Base-by-base conservation (phyloP, 37 sponge, comb jelly and placozoan genomes). In the Chondrosia reniformis region DNA sequence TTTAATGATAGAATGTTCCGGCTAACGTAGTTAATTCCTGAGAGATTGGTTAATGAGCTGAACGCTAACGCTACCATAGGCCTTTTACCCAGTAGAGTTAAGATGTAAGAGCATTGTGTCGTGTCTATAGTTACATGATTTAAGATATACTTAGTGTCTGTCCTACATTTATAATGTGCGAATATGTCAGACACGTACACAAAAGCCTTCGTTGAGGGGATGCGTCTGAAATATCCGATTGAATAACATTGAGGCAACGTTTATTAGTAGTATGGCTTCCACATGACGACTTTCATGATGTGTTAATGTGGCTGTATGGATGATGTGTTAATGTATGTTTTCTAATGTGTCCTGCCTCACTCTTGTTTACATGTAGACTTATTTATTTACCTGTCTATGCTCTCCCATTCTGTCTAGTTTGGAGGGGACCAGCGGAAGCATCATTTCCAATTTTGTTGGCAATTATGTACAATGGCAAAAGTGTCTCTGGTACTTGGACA, bases 291-390 rank as follows among this genome's bases (percentile, higher is more conserved):
- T 49, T 49, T 49, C 15, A 19, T 49, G 54, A 49, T 19, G 17
- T 49, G 54, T 12, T 19, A 17, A 17, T 49, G 54, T 17, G 54
- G 54, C 54, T 49, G 17, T 49, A 12, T 49, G 17, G 54, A 49
- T 19, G 54, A 12, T 49, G 54, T 19, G 17, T 12, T 49, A 49
- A 12, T n/a, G n/a, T n/a, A n/a, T n/a, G n/a, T n/a, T n/a, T n/a
- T 17, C 58, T 81, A 44, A 83, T 85, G 46, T 78, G 31, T 44
- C 65, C 77, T 19, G 80, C 82, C 83, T 52, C 57, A 17, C 15
- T 49, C 15, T 49, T 10, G 10, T 10, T 15, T 49, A 49, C 15
- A 15, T 49, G 52, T 49, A 15, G 10, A 49, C 52, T 15, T 49
- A 49, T 15, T 15, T 49, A 49, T 15, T 15, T 49, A 49, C 61